Percentiles rank a stretch among this genome's conserved stretches.
phyloP scores from a whole-genome alignment of 1,140 invertebrate genomes.

The Stratiolaelaps scimitus region DNA sequence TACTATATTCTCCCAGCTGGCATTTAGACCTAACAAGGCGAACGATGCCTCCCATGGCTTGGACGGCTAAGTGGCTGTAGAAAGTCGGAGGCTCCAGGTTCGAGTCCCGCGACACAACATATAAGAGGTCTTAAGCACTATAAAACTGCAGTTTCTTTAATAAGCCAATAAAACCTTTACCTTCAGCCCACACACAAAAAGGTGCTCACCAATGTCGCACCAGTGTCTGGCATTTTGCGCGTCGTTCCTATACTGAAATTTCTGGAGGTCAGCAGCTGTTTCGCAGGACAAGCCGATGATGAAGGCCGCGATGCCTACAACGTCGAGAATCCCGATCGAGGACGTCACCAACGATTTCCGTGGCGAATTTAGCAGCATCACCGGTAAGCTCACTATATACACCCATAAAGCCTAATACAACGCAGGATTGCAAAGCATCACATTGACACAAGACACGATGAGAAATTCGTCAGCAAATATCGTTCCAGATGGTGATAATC shows the following conservation, averaged over 20 bases:
- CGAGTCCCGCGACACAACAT: no score
- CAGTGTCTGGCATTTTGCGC: conserved; percentile 68
- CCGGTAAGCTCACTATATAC: conserved; percentile 74
- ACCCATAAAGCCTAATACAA: conserved; percentile 71
- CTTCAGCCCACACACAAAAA: conserved; percentile 13
- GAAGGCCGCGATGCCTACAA: conserved; percentile 67
- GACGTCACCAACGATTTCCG: conserved; percentile 55
- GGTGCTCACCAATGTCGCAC: conserved; percentile 62
- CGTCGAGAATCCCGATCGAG: conserved; percentile 62
- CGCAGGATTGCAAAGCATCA: conserved; percentile 24
- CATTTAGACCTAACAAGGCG: no score
- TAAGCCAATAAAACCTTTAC: no score
- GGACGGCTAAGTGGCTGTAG: no score
- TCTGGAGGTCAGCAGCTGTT: conserved; percentile 77
- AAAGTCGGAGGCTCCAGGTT: no score
- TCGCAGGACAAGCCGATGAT: conserved; percentile 67
- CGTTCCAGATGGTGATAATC: no score
- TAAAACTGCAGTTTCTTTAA: no score
- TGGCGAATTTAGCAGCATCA: conserved; percentile 81
- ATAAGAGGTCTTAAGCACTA: no score
- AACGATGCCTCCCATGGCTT: no score
- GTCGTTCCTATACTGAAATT: conserved; percentile 73
- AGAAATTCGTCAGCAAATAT: no score
- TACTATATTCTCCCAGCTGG: no score
- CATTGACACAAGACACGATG: not conserved